Conservation (phyloP, 2,797 vertebrate species). For the Mycteria americana region DNA sequence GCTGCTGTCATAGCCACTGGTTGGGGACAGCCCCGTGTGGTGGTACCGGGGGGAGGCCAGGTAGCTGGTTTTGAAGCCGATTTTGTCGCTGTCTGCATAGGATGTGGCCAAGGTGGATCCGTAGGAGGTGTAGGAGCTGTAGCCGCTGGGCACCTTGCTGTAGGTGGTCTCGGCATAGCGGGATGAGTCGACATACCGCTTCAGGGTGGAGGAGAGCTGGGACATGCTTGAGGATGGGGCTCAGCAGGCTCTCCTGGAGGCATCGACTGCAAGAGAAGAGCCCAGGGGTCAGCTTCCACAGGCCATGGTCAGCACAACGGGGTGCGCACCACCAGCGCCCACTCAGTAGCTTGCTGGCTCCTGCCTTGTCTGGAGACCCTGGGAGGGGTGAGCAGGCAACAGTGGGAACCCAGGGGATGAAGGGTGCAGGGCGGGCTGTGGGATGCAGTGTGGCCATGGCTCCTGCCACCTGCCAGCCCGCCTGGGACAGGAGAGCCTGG, state of each 20-base stretch:
- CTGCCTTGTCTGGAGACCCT: not conserved
- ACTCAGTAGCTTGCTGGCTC: not conserved
- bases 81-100: conserved; percentile 81
- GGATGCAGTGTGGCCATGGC: not conserved
- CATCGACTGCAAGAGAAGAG: conserved; percentile 85
- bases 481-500: not conserved
- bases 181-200: conserved; percentile 81
- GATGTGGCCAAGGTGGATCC: conserved; percentile 78
- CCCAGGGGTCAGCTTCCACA: not conserved
- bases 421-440: not conserved
- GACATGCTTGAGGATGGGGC: conserved; percentile 87
- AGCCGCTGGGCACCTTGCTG: conserved; percentile 78
- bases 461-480: not conserved
- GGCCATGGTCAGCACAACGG: rapidly evolving
- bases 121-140: conserved; percentile 87
- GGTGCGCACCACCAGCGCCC: not conserved
- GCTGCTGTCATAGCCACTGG: conserved; percentile 75
- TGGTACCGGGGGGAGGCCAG: conserved; percentile 71
- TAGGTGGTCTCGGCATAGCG: conserved; percentile 84
- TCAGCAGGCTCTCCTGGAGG: conserved; percentile 76
- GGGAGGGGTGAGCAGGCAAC: not conserved
- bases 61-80: conserved; percentile 84
- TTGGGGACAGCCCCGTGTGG: conserved; percentile 72
- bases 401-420: not conserved
- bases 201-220: conserved; percentile 92